Conservation (phyloP, 2,113 vertebrate species). For the Scalopus aquaticus region DNA sequence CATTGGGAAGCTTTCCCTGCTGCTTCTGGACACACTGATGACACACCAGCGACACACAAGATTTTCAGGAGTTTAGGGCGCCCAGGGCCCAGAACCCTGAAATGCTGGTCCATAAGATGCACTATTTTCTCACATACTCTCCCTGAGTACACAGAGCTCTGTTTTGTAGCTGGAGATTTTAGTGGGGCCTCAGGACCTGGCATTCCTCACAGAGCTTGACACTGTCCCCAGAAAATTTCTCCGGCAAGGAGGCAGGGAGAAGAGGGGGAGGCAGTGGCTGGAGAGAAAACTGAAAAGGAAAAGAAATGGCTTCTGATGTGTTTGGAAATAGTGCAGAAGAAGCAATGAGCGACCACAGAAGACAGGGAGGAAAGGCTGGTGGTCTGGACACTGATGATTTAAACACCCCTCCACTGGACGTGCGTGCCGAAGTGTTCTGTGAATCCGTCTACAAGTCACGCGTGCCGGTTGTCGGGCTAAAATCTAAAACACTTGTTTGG, state of each 20-base stretch:
- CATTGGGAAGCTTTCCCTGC: background rate
- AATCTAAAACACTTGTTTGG: background rate
- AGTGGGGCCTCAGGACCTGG: background rate
- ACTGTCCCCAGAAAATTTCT: background rate
- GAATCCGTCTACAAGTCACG: background rate
- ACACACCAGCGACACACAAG: too few species aligned
- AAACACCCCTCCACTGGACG: too few species aligned
- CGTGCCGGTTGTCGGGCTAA: fast-evolving
- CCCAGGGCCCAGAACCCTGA: background rate
- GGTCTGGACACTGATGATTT: too few species aligned
- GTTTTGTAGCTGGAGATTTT: background rate
- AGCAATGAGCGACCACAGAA: background rate
- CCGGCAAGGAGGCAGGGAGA: background rate
- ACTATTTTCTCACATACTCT: too few species aligned
- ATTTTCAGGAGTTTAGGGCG: background rate
- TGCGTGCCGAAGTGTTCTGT: too few species aligned
- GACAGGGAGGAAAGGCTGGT: background rate
- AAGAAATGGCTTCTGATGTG: conserved; percentile 1
- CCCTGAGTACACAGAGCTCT: too few species aligned
- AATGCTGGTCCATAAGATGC: too few species aligned
- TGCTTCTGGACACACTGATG: background rate
- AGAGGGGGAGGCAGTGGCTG: background rate
- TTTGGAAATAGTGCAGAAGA: background rate
- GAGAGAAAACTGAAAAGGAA: background rate
- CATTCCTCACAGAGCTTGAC: conserved; percentile 29